A percentile compares a stretch with the other conserved stretches of the same genome.
phyloP scores from a whole-genome alignment of 2,797 vertebrate species.

The Cuniculus paca region DNA sequence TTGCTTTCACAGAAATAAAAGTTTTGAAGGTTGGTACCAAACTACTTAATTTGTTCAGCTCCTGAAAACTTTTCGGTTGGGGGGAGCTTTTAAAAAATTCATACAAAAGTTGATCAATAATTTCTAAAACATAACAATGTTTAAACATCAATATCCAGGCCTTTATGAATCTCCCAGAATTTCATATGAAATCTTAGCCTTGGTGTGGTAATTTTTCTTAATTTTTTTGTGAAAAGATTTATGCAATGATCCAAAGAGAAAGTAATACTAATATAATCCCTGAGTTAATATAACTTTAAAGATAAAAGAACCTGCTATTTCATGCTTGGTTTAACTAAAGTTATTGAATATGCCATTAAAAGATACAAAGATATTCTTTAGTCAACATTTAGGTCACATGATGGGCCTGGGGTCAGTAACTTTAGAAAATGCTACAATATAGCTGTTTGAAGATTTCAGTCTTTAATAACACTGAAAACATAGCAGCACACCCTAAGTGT shows the following conservation, averaged over 20 bases:
- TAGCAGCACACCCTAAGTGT: background rate
- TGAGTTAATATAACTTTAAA: slow-evolving; percentile 68
- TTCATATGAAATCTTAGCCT: slow-evolving; percentile 10
- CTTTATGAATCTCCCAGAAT: background rate
- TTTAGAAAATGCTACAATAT: slow-evolving; percentile 28
- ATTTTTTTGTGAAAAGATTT: background rate
- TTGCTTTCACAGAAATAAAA: slow-evolving; percentile 2
- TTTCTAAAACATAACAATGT: slow-evolving; percentile 24
- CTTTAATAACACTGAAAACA: slow-evolving; percentile 41
- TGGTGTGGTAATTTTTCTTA: background rate
- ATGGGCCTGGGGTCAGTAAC: slow-evolving; percentile 13
- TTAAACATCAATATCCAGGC: slow-evolving; percentile 3
- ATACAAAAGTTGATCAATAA: background rate
- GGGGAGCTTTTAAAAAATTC: background rate
- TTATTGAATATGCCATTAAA: slow-evolving; percentile 23
- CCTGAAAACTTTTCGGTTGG: background rate
- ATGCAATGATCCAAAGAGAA: slow-evolving; percentile 39
- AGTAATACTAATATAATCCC: background rate
- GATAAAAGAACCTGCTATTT: slow-evolving; percentile 61
- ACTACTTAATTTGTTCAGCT: background rate
- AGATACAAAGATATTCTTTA: slow-evolving; percentile 36
- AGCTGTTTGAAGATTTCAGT: slow-evolving; percentile 58
- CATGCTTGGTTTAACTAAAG: slow-evolving; percentile 68
- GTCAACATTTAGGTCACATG: slow-evolving; percentile 32
- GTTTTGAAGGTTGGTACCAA: background rate